phyloP scores from a whole-genome alignment of 2,797 vertebrate species.

The Chaenodraco wilsoni region DNA sequence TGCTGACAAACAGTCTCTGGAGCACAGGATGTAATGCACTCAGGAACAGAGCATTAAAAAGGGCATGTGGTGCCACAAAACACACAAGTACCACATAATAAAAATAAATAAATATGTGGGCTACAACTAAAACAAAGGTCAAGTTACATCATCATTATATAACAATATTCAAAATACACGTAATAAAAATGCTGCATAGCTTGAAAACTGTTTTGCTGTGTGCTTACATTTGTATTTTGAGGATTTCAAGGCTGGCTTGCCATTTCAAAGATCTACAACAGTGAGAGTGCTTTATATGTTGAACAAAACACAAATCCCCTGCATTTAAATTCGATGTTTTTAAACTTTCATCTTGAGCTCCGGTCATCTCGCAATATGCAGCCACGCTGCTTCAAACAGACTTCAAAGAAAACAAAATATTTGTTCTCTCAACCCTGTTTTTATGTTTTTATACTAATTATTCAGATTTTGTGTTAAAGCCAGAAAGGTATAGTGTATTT shows the following conservation, averaged over 20 bases:
- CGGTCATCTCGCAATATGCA: slow-evolving; percentile 53
- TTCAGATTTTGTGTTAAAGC: background rate
- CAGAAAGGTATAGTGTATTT: slow-evolving; percentile 28
- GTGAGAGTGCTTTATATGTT: slow-evolving; percentile 16
- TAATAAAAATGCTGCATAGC: background rate
- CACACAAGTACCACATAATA: background rate
- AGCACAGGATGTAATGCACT: background rate
- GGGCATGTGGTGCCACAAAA: background rate
- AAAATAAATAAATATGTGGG: background rate
- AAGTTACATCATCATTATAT: background rate
- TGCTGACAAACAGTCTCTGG: background rate
- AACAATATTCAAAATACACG: background rate
- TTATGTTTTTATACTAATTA: slow-evolving; percentile 9
- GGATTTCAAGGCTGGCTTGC: slow-evolving; percentile 2
- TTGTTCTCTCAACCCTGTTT: slow-evolving; percentile 6
- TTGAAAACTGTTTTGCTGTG: background rate
- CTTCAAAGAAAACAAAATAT: slow-evolving; percentile 18
- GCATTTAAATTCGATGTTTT: slow-evolving; percentile 53
- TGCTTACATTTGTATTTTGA: background rate
- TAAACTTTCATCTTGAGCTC: slow-evolving; percentile 42
- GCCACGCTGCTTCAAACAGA: slow-evolving; percentile 39
- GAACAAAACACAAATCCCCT: slow-evolving; percentile 33
- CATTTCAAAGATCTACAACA: slow-evolving; percentile 7
- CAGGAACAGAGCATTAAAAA: background rate
- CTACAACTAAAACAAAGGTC: background rate